Conservation (phyloP, 2,797 vertebrate genomes). For the Lophotriccus pileatus region DNA sequence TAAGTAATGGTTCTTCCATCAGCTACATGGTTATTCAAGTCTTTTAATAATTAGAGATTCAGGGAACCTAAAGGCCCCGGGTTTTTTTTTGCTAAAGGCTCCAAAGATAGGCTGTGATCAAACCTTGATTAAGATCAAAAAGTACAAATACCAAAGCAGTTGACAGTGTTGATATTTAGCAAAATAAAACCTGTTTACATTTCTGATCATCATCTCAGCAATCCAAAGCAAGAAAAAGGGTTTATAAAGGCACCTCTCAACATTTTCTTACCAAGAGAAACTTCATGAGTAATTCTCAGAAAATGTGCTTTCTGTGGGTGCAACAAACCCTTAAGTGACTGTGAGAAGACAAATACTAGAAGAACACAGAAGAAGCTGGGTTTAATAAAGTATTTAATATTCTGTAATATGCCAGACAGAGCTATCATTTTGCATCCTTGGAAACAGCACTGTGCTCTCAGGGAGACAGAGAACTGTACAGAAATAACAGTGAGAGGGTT, state of each 20-base stretch:
- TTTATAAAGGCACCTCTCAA: background rate
- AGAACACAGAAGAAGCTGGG: background rate
- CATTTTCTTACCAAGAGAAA: background rate
- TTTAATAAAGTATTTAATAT: background rate
- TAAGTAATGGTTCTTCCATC: background rate
- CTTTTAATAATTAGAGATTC: background rate
- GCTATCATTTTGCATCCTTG: background rate
- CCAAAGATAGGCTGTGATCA: background rate
- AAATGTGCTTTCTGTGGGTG: background rate
- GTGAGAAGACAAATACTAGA: background rate
- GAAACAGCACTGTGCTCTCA: background rate
- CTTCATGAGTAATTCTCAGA: background rate
- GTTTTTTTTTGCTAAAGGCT: background rate
- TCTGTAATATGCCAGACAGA: background rate
- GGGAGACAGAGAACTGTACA: background rate
- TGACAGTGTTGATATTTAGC: background rate
- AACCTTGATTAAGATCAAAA: background rate
- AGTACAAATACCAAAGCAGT: background rate
- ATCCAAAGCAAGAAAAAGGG: background rate
- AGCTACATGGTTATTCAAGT: accelerated
- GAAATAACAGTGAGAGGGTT: background rate
- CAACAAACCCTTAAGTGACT: background rate
- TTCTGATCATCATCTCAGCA: background rate
- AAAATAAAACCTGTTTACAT: background rate
- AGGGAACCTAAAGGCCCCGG: background rate